Conservation (phyloP, 2,888 invertebrate genomes). For the Eupithecia exiguata region DNA sequence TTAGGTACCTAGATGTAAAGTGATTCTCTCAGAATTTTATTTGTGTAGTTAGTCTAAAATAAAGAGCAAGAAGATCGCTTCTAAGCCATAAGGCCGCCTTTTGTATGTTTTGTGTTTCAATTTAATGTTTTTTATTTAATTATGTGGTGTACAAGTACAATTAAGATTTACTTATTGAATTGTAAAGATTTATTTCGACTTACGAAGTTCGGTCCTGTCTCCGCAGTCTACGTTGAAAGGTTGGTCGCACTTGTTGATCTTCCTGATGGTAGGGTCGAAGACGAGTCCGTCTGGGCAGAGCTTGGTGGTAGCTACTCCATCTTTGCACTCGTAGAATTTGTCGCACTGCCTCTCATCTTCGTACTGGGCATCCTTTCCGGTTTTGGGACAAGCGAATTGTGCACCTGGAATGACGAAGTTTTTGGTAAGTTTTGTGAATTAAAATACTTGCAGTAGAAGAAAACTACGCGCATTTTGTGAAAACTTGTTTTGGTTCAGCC, state of each 20-base stretch:
- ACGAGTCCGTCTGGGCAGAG: constrained; percentile 95
- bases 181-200: constrained; percentile 71
- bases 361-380: constrained; percentile 86
- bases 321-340: constrained; percentile 91
- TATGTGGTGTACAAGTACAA: no score
- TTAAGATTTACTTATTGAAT: no score
- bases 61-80: no score
- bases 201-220: constrained; percentile 94
- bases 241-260: constrained; percentile 95
- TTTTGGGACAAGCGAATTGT: constrained; percentile 88
- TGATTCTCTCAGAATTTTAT: no score
- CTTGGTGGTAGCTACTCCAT: constrained; percentile 88
- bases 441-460: not conserved
- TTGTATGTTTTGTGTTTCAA: no score
- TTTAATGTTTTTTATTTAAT: no score
- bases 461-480: no score
- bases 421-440: not conserved
- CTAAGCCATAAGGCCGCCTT: no score
- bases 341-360: constrained; percentile 93
- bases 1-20: no score
- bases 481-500: no score
- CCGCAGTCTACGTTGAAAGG: constrained; percentile 96
- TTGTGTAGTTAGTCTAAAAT: no score
- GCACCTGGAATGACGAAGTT: constrained; percentile 65
- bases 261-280: constrained; percentile 92